Base-by-base conservation (phyloP, 1,140 invertebrate species). In the Heliconius nattereri region DNA sequence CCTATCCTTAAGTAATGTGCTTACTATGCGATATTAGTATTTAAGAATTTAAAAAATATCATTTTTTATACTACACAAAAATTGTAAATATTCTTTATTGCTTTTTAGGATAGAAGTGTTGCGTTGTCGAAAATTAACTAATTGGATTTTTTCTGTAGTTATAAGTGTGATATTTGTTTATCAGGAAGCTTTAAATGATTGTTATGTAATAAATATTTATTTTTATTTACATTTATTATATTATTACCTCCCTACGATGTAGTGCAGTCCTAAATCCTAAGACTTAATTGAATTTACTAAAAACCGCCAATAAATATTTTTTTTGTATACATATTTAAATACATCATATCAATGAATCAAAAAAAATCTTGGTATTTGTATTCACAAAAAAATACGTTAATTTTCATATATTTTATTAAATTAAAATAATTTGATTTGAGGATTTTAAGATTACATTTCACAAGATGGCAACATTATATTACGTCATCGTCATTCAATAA, bases 181-280 rank as follows among this genome's bases (percentile, higher is more conserved):
- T 76, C 23, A 76, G 57, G 73, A 75, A 76, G 74, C 74, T 76
- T 76, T 76, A 76, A 76, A 66, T 76, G 11, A 66, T 76, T 76
- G 45, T 70, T 76, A 76, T 76, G 57, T 57, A 76, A 76, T 76
- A 74, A 66, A 76, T 54, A 76, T 66, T n/a, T 76, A 76, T 76
- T 76, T 66, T 66, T 70, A 40, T 7, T 23, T 66, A 40, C n/a
- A 29, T 29, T 66, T 66, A 23, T 66, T 66, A 29, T 66, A 29
- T 66, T 66, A 3, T 52, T 45, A 45, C 40, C 40, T 45, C 40
- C 13, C 40, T 45, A 45, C 40, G 40, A 45, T 45, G 3, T 16
- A 45, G 13, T 45, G 40, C 40, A 45, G 40, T 45, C 40, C 40
- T 16, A 45, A 45, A 5, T 16, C 13, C 40, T 45, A 16, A 45